Evolutionary conservation across 1,140 invertebrate species (phyloP), one percentile per base, ranked within the genome.

Genomic region (Pantala flavescens): DNA sequence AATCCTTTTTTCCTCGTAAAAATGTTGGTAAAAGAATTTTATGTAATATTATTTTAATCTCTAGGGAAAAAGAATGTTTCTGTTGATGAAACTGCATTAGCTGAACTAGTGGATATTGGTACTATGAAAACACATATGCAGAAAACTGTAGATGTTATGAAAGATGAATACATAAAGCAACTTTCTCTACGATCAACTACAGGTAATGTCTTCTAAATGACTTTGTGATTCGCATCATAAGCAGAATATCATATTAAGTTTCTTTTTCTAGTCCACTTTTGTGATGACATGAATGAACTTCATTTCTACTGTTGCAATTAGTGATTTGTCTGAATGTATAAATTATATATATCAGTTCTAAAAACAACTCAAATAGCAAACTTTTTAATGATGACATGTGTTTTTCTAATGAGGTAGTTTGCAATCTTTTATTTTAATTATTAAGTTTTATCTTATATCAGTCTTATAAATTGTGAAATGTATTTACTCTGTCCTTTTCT

Each of bases 101-200:
- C 85, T 12, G 87, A 92, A 78, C 78, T 93, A 2, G 82, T 96
- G 0, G 86, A 95, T 79, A 80, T 91, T 23, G 87, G 91, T 36
- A 84, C 86, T 23, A 83, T 94, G 23, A 90, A 87, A 80, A 81
- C 79, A 7, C 84, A 91, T 79, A 87, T 95, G 83, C 81, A 90
- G 72, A 84, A 85, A 71, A 81, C 84, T 19, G 80, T 95, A 19
- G 87, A 90, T 16, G 85, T 86, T 74, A 86, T 96, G 82, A 93
- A 93, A 81, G 86, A 91, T 24, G 89, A 94, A 74, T 94, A 90
- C 79, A 84, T 91, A 0, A 92, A 94, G 79, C 87, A 95, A 80
- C 83, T 97, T 23, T 90, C 88, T 12, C 75, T 93, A 42, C 85
- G 92, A 36, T 91, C 92, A 0, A 86, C 87, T 0, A 84, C 87